Conservation (phyloP, 2,113 vertebrate species). For the Anser cygnoides region DNA sequence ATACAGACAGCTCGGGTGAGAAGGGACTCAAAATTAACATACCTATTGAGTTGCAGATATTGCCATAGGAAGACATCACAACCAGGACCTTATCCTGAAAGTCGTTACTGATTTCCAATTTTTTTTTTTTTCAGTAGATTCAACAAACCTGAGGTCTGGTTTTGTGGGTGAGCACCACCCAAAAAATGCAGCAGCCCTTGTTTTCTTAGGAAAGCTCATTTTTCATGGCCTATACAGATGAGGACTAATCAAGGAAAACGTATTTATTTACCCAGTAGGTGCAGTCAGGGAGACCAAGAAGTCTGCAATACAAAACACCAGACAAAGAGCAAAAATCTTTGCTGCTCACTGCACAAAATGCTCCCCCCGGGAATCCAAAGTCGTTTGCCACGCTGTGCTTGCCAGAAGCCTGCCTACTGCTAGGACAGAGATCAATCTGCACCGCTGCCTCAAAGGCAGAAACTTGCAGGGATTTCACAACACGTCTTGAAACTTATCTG, state of each 20-base stretch:
- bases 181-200: not conserved
- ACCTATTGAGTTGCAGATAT: not conserved
- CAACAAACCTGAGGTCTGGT: not conserved
- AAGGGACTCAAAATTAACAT: not conserved
- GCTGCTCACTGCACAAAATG: not conserved
- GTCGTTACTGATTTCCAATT: not conserved
- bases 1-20: not conserved
- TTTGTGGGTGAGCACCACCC: not conserved
- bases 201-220: not conserved
- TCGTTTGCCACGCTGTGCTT: accelerated
- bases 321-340: not conserved
- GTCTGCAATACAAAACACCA: not conserved
- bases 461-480: not conserved
- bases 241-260: not conserved
- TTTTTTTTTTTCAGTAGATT: not conserved
- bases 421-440: not conserved
- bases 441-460: not conserved
- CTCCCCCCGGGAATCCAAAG: not conserved
- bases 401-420: not conserved
- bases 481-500: not conserved
- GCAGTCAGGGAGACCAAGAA: not conserved
- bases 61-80: not conserved
- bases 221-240: not conserved
- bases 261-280: not conserved
- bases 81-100: not conserved